phyloP scores from a whole-genome alignment of 1,140 invertebrate species.

The Diploscapter pachys region DNA sequence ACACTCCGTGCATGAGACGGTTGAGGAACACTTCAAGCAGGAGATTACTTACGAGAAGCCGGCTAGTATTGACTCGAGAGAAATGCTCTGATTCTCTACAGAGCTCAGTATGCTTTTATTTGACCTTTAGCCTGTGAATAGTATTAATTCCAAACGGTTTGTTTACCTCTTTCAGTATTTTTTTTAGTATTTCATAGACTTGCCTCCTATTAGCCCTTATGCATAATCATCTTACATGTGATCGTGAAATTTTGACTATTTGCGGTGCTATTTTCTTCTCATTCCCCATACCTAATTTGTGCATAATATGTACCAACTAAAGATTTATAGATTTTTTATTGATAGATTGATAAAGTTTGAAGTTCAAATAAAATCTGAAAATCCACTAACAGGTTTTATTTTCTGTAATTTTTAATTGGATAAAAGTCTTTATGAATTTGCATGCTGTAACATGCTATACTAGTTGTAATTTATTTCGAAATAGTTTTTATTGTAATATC shows the following conservation, averaged over 20 bases:
- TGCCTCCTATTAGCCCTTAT: too few relatives aligned
- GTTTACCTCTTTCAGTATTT: neutral
- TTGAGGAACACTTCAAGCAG: slow-evolving; percentile 56
- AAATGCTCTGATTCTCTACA: slow-evolving; percentile 28
- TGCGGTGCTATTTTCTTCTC: slow-evolving; percentile 21
- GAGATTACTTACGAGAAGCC: slow-evolving; percentile 46
- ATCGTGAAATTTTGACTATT: too few relatives aligned
- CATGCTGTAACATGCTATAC: too few relatives aligned
- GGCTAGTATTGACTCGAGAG: slow-evolving; percentile 36
- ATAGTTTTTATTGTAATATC: slow-evolving; percentile 1
- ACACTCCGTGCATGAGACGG: slow-evolving; percentile 51
- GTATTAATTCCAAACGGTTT: slow-evolving; percentile 5
- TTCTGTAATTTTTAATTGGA: too few relatives aligned
- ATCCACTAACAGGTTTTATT: neutral
- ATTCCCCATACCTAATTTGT: slow-evolving; percentile 6
- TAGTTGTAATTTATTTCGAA: neutral
- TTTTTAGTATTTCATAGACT: slow-evolving; percentile 11
- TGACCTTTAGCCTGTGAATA: slow-evolving; percentile 4
- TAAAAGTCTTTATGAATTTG: too few relatives aligned
- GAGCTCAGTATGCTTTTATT: slow-evolving; percentile 13
- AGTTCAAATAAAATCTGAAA: too few relatives aligned
- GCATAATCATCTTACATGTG: too few relatives aligned
- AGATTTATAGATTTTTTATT: too few relatives aligned
- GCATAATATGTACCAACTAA: too few relatives aligned
- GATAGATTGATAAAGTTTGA: too few relatives aligned